These are phyloP conservation scores for Notoglanidium macrostoma DNA, from an alignment of 2,797 vertebrate species.

Conservation along the genomic window DNA sequence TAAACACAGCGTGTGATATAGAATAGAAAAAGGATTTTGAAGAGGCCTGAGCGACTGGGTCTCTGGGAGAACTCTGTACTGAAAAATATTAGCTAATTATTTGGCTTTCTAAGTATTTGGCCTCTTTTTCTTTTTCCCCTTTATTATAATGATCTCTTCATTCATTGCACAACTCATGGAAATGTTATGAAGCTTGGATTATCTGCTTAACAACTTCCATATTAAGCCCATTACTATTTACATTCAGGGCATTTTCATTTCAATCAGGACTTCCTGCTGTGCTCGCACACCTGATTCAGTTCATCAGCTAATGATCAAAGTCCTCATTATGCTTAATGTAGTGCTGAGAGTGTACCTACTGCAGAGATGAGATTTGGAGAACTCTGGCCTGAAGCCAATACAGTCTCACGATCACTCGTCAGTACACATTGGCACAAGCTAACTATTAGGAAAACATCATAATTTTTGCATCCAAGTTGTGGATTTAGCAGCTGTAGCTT, in stretches of 20 bases:
- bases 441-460: background rate
- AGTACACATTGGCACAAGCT: background rate
- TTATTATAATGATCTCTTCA: background rate
- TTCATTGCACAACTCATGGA: background rate
- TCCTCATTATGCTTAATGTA: conserved; percentile 19
- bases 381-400: conserved; percentile 8
- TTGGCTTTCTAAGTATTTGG: background rate
- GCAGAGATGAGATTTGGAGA: conserved; percentile 2
- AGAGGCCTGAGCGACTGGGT: background rate
- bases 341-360: conserved; percentile 10
- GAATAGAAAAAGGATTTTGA: background rate
- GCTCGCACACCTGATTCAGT: conserved; percentile 30
- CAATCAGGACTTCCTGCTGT: conserved; percentile 20
- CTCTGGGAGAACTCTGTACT: background rate
- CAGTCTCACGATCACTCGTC: background rate
- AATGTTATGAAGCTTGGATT: conserved; percentile 14
- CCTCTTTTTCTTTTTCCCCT: background rate
- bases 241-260: conserved; percentile 29
- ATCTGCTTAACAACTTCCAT: conserved; percentile 12
- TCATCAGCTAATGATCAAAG: conserved; percentile 24
- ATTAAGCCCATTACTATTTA: conserved; percentile 26
- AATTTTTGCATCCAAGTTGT: background rate
- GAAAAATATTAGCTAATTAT: background rate
- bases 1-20: background rate
- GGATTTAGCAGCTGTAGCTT: background rate